Base-by-base conservation (phyloP, 2,888 invertebrate genomes). In the Leptopterna dolabrata region DNA sequence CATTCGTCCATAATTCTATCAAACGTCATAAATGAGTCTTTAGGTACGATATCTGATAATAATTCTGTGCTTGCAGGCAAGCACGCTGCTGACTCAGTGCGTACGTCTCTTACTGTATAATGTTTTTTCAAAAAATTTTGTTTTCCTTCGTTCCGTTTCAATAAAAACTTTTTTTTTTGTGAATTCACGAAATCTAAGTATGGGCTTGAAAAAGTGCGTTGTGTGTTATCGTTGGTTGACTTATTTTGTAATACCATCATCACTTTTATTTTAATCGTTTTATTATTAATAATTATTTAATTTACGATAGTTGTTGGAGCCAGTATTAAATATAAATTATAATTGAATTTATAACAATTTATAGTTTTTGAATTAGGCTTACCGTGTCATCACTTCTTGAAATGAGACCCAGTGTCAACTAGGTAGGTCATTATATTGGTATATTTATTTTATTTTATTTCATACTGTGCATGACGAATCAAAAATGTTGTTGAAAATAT, bases 1-100 rank as follows among this genome's bases (percentile, higher is more conserved):
- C 85, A 85, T 85, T 85, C 85, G 85, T 85, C 85, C 85, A 85
- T 76, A 45, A 73, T 45, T 45, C 71, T 76, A 73, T 30, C 51
- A 45, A 73, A 13, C 19, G 47, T 47, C 45, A 41, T 70, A 19
- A 51, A 55, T 47, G 55, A 83, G 63, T 41, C 24, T 9, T n/a
- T 51, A 36, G 41, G 41, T 36, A 83, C 70, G 30, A 51, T 43
- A 36, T 30, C 43, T 78, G 27, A 81, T 73, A 6, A 85, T 55
- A 29, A 47, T 45, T 19, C 24, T 29, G 73, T 30, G 85, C 73
- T 85, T 85, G 85, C 85, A 73, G 85, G 85, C 85, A 76, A 85
- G 73, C 85, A 36, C 85, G 24, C 29, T 45, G 43, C 19, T 27
- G 29, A 81, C 81, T 43, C 78, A 24, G 13, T 36, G 14, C 63